phyloP scores from a whole-genome alignment of 2,888 invertebrate species.

The Macrophya annulata region DNA sequence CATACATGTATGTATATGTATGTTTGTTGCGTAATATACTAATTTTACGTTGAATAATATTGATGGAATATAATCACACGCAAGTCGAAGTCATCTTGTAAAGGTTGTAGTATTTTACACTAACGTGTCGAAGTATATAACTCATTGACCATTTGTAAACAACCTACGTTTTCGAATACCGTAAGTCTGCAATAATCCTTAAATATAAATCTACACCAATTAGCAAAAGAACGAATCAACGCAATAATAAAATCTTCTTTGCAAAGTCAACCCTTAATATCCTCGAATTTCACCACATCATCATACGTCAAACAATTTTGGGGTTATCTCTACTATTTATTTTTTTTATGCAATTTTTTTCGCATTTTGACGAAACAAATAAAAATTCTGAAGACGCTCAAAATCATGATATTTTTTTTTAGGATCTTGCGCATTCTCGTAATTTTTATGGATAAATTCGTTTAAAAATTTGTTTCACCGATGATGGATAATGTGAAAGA shows the following conservation, averaged over 20 bases:
- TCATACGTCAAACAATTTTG: not conserved
- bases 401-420: not conserved
- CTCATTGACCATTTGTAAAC: not conserved
- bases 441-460: not conserved
- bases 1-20: too few relatives aligned
- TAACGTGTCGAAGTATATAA: not conserved
- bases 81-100: not conserved
- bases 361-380: not conserved
- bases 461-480: not conserved
- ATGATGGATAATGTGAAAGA: not conserved
- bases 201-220: not conserved
- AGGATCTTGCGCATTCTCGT: not conserved
- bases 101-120: not conserved
- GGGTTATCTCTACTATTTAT: constrained; percentile 1
- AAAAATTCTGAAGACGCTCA: too few relatives aligned
- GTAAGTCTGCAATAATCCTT: constrained; percentile 1
- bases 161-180: not conserved
- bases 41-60: not conserved
- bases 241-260: not conserved
- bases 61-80: not conserved
- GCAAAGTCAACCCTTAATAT: not conserved
- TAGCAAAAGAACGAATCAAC: not conserved
- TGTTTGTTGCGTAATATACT: not conserved
- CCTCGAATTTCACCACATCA: not conserved
- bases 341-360: not conserved